Conservation (phyloP, 37 sponge, comb jelly and placozoan genomes). For the Corticium candelabrum region DNA sequence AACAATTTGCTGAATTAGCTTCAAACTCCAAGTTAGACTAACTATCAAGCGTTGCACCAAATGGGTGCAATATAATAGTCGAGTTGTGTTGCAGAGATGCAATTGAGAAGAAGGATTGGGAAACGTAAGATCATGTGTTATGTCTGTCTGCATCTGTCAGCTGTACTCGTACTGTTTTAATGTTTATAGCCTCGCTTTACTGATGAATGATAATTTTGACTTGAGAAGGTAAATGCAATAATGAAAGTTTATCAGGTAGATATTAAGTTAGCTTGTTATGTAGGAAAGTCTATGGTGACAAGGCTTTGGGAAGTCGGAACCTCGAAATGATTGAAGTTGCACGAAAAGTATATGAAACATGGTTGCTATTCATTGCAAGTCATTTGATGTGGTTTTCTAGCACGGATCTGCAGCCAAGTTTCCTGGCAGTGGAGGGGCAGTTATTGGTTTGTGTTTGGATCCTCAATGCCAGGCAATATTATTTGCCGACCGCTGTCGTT, state of each 20-base stretch:
- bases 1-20: constrained; percentile 59
- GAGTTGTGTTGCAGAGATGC: constrained; percentile 40
- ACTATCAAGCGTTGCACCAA: too few species aligned
- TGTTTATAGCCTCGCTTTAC: constrained; percentile 25
- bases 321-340: constrained; percentile 64
- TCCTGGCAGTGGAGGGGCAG: constrained; percentile 74
- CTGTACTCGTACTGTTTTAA: neutral
- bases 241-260: too few species aligned
- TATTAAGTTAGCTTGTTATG: too few species aligned
- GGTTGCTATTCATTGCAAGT: neutral
- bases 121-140: constrained; percentile 16
- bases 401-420: constrained; percentile 81
- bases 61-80: too few species aligned
- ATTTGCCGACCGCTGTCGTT: neutral
- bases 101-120: constrained; percentile 32
- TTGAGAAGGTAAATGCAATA: constrained; percentile 29
- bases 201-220: constrained; percentile 78
- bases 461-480: neutral
- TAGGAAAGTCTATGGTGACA: constrained; percentile 61
- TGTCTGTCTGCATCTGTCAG: neutral
- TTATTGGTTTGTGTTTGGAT: constrained; percentile 63
- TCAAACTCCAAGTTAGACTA: too few species aligned
- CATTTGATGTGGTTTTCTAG: too few species aligned
- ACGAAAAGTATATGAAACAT: constrained; percentile 29
- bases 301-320: constrained; percentile 54